Evolutionary conservation across 2,113 vertebrate species (phyloP).

Genomic region (Lanius ludovicianus): DNA sequence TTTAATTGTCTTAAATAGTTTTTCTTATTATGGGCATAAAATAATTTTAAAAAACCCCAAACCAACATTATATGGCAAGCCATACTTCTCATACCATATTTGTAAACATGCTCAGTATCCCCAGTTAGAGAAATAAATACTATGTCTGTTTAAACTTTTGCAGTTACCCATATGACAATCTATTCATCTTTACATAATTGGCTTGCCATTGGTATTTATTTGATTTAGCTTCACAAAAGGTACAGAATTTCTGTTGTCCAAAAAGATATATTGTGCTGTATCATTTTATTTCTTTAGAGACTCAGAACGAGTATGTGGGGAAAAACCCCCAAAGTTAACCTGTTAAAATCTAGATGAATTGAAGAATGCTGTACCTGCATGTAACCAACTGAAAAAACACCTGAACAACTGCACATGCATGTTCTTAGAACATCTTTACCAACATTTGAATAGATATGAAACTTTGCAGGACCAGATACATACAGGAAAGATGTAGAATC

Average conservation of each 20-base stretch:
- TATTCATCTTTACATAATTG: background rate
- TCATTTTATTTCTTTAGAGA: background rate
- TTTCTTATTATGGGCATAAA: background rate
- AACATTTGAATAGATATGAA: background rate
- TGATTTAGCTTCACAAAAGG: background rate
- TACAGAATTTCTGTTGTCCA: background rate
- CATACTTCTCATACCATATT: background rate
- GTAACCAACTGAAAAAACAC: background rate
- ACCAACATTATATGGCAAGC: background rate
- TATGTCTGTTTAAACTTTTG: background rate
- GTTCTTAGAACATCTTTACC: background rate
- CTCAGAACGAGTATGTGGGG: accelerated
- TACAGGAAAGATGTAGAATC: background rate
- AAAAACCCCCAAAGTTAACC: background rate
- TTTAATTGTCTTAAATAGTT: background rate
- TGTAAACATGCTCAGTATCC: background rate
- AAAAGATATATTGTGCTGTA: background rate
- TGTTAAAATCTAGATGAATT: background rate
- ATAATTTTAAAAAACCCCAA: accelerated
- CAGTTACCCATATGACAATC: background rate
- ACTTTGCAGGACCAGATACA: background rate
- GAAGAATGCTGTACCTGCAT: background rate
- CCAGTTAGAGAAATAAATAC: background rate
- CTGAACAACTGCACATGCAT: background rate
- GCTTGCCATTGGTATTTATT: background rate